Evolutionary conservation across 1,140 invertebrate species (phyloP).

Genomic region (Rhynchophorus ferrugineus): DNA sequence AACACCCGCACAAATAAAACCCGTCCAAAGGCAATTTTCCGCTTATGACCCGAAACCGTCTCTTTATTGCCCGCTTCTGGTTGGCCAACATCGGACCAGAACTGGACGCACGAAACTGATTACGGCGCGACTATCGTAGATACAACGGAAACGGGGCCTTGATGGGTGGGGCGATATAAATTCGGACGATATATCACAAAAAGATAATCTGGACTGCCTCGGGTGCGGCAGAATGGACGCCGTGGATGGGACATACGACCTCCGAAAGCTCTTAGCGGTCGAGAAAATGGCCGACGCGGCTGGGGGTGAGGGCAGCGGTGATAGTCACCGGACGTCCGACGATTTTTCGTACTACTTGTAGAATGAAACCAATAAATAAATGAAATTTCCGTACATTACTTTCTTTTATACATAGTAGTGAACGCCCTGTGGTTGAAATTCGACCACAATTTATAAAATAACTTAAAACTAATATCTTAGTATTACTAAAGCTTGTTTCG

Average conservation of each 20-base stretch:
- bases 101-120: neutral
- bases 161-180: neutral
- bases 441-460: no score
- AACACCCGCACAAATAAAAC: no score
- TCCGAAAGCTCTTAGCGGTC: neutral
- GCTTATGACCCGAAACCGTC: no score
- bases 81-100: neutral
- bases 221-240: no score
- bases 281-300: neutral
- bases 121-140: neutral
- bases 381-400: no score
- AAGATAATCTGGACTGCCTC: neutral
- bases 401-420: no score
- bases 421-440: no score
- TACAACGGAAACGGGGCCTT: neutral
- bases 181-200: neutral
- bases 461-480: no score
- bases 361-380: neutral
- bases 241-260: neutral
- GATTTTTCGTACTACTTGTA: neutral
- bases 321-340: neutral
- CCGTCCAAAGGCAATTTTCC: no score
- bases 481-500: no score
- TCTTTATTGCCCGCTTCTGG: neutral
- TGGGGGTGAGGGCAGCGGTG: no score